These are phyloP conservation scores for Cydia strobilella DNA, from an alignment of 1,140 invertebrate species.

Conservation along the genomic window DNA sequence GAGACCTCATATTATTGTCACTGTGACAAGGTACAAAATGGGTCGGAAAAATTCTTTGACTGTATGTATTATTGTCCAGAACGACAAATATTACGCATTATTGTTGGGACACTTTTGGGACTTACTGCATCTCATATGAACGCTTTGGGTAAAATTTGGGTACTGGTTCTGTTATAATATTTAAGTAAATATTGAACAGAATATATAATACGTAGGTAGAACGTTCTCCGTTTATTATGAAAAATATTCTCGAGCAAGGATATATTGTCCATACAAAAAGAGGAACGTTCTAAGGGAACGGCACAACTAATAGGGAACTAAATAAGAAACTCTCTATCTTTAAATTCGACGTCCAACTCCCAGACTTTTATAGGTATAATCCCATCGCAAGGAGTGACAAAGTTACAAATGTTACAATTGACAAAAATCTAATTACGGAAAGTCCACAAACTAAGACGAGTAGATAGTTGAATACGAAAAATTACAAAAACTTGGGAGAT, in stretches of 20 bases:
- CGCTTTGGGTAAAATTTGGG: constrained; percentile 37
- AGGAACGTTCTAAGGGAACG: too few species aligned
- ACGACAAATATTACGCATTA: constrained; percentile 45
- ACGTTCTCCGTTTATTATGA: too few species aligned
- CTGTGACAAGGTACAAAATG: too few species aligned
- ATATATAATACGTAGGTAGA: too few species aligned
- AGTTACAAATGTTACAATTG: constrained; percentile 1
- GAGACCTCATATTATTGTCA: too few species aligned
- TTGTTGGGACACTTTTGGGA: constrained; percentile 27
- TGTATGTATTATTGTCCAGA: constrained; percentile 40
- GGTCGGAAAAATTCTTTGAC: too few species aligned
- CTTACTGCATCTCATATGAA: constrained; percentile 33
- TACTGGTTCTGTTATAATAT: background rate
- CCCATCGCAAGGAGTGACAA: constrained; percentile 6
- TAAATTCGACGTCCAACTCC: background rate
- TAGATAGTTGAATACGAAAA: constrained; percentile 10
- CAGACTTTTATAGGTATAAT: background rate
- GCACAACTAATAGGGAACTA: background rate
- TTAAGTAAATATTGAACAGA: background rate
- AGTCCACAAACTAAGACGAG: constrained; percentile 22
- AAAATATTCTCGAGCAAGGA: too few species aligned
- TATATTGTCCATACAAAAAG: too few species aligned
- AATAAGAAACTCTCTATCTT: background rate
- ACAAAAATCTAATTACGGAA: constrained; percentile 25
- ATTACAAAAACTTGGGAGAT: constrained; percentile 31